Conservation (phyloP, 2,797 vertebrate genomes). For the Triplophysa bombifrons region DNA sequence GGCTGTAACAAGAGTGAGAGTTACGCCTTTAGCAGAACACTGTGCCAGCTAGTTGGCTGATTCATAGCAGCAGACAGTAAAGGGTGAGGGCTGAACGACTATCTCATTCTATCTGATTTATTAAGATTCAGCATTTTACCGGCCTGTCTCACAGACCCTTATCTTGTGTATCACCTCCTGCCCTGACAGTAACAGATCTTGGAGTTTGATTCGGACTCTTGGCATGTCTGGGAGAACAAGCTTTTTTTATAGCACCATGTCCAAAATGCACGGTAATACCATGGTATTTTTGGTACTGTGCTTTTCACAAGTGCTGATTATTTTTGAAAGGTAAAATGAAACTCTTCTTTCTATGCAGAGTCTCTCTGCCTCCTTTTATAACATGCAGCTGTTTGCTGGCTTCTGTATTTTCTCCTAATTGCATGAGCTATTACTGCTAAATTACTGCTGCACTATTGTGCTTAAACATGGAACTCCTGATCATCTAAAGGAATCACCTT, state of each 20-base stretch:
- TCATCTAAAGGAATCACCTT: neutral
- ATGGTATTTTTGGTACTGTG: too few relatives aligned
- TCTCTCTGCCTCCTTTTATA: neutral
- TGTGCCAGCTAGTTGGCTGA: neutral
- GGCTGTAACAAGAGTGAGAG: neutral
- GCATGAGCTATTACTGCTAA: neutral
- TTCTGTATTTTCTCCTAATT: neutral
- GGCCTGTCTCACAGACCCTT: neutral
- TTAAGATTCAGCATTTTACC: constrained; percentile 23
- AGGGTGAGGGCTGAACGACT: constrained; percentile 19
- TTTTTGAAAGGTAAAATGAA: too few relatives aligned
- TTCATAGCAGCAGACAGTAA: constrained; percentile 6
- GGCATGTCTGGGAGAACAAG: neutral
- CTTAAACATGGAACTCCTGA: neutral
- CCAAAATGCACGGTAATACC: too few relatives aligned
- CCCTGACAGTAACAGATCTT: neutral
- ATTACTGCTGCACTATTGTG: neutral
- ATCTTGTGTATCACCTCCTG: constrained; percentile 20
- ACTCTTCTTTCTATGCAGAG: neutral
- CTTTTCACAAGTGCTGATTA: too few relatives aligned
- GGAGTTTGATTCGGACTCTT: neutral
- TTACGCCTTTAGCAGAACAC: neutral
- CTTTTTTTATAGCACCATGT: too few relatives aligned
- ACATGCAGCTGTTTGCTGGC: neutral
- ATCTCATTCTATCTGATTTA: constrained; percentile 18